Base-by-base conservation (phyloP, 2,797 vertebrate species). In the Prionace glauca region DNA sequence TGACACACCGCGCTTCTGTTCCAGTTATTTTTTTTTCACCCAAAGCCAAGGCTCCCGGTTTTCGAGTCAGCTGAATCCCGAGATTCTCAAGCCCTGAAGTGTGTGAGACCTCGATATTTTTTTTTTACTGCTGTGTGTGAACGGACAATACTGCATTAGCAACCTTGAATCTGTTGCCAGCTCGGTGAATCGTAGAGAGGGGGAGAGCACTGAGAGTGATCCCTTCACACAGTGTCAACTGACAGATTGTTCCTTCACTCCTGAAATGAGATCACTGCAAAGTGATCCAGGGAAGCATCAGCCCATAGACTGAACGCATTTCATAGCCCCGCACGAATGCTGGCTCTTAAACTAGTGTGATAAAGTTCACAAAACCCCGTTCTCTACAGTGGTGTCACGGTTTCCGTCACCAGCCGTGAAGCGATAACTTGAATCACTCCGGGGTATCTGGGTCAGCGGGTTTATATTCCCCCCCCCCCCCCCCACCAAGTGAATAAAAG, bases 191-290 rank as follows among this genome's bases (percentile, higher is more conserved):
- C 88, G 67, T 18, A 62, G 41, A 41, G 41, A 41, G 65, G 90
- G 62, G 18, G 90, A n/a, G 88, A 65, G 60, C 29, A 22, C 22
- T 16, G 87, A 7, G 71, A 26, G 72, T 20, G 32, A 92, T 24
- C n/a, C 67, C 90, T 67, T 92, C 90, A 67, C 62, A 92, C 62
- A 92, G 90, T 92, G 90, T 0, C 36, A 67, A 67, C 62, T 92
- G 90, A 92, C 41, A 36, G n/a, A 67, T 67, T 92, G 90, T 67
- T 67, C 22, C 11, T 92, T n/a, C 90, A 67, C 65, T 92, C 67
- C 67, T 36, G 20, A 67, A 92, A 92, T 92, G 90, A 92, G 90
- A 92, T 92, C 90, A 92, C 41, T 67, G 90, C n/a, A 92, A 36
- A 20, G 90, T n/a, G 62, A 67, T 36, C 62, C 90, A 67, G 90